Conservation (phyloP, 2,113 vertebrate genomes). For the Sapayoa aenigma region DNA sequence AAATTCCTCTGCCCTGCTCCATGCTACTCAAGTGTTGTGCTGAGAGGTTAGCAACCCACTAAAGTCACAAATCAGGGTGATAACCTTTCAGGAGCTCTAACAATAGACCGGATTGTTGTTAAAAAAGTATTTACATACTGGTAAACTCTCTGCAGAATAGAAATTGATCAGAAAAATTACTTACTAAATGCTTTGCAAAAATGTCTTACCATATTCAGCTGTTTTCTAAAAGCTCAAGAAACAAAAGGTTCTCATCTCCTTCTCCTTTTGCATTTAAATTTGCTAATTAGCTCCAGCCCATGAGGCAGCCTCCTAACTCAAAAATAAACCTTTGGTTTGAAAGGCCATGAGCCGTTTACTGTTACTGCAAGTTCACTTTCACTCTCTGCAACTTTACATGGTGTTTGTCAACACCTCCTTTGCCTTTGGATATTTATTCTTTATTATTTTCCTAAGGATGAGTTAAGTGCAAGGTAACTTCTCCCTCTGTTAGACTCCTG, state of each 20-base stretch:
- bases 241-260: background rate
- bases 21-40: background rate
- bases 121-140: background rate
- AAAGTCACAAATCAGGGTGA: background rate
- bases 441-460: background rate
- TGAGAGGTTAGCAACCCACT: background rate
- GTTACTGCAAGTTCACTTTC: background rate
- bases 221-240: background rate
- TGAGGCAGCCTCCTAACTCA: background rate
- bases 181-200: background rate
- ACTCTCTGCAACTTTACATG: background rate
- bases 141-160: background rate
- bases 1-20: background rate
- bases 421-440: conserved; percentile 5
- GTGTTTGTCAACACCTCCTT: background rate
- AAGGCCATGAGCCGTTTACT: background rate
- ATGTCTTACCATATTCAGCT: background rate
- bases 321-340: background rate
- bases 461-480: background rate
- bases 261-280: background rate
- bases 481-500: background rate
- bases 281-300: conserved; percentile 2
- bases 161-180: background rate
- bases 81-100: background rate
- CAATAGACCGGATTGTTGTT: background rate